phyloP scores from a whole-genome alignment of 2,888 invertebrate species.

The Limenitis camilla region DNA sequence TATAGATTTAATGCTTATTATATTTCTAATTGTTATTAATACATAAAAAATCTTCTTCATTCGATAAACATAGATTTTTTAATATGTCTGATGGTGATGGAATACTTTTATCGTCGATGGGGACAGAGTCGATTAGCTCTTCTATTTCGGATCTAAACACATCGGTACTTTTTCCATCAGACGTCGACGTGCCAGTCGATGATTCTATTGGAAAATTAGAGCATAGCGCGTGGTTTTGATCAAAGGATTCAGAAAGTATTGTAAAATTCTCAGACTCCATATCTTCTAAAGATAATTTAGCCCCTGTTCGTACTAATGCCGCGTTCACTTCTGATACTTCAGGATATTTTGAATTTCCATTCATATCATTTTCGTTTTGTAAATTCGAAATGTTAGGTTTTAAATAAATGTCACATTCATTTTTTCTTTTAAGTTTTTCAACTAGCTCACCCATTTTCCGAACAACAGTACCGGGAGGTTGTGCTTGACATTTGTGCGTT shows the following conservation, averaged over 20 bases:
- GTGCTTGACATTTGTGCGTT: constrained; percentile 84
- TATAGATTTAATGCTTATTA: too few relatives aligned
- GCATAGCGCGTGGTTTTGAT: constrained; percentile 26
- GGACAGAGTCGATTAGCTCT: constrained; percentile 47
- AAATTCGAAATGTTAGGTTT: constrained; percentile 8
- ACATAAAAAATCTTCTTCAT: constrained; percentile 51
- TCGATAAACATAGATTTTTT: constrained; percentile 76
- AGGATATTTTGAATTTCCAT: constrained; percentile 30
- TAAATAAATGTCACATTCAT: constrained; percentile 28
- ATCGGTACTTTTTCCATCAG: constrained; percentile 33
- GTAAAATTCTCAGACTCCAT: constrained; percentile 64
- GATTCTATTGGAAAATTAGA: constrained; percentile 14
- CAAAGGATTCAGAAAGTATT: constrained; percentile 46
- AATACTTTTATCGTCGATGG: constrained; percentile 62
- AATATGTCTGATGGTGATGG: constrained; percentile 80
- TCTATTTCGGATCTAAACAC: constrained; percentile 55
- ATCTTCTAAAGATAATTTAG: constrained; percentile 63
- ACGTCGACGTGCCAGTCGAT: neutral
- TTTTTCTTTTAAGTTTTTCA: constrained; percentile 65
- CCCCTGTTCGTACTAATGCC: constrained; percentile 60
- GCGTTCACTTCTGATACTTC: constrained; percentile 60
- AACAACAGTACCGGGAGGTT: constrained; percentile 75
- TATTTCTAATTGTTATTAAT: constrained; percentile 3
- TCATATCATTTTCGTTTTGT: constrained; percentile 11
- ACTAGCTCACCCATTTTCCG: constrained; percentile 65